A percentile compares a stretch with the other conserved stretches of the same genome.
phyloP scores from a whole-genome alignment of 2,113 vertebrate genomes.

The Rhagologus leucostigma region DNA sequence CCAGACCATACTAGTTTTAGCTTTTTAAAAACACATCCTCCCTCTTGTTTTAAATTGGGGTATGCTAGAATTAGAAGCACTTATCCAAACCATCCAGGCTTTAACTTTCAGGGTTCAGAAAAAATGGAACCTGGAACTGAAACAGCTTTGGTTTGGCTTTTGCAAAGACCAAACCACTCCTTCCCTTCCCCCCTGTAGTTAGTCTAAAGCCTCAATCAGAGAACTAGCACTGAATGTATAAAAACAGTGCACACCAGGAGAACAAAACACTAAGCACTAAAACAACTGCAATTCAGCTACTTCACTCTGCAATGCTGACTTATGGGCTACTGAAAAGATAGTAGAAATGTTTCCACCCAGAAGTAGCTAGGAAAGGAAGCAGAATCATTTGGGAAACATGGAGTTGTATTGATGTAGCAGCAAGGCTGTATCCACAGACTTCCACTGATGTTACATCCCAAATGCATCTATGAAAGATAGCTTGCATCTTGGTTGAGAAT shows the following conservation, averaged over 20 bases:
- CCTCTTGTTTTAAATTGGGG: slow-evolving; percentile 20
- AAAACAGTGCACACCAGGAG: neutral
- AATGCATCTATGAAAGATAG: neutral
- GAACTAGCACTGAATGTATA: neutral
- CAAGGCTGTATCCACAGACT: neutral
- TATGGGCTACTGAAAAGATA: neutral
- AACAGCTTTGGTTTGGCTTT: slow-evolving; percentile 15
- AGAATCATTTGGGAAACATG: neutral
- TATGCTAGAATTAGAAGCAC: slow-evolving; percentile 34
- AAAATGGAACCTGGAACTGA: neutral
- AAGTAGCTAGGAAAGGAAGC: neutral
- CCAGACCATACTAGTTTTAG: neutral
- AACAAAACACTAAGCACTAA: neutral
- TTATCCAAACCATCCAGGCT: neutral
- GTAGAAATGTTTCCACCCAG: neutral
- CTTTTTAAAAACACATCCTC: slow-evolving; percentile 30
- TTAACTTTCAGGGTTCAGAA: neutral
- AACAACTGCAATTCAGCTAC: neutral
- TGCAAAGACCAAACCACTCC: neutral
- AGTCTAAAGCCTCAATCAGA: neutral
- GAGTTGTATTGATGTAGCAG: neutral
- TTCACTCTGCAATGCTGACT: neutral
- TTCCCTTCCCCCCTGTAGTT: neutral
- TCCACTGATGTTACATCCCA: neutral
- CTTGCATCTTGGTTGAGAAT: neutral